phyloP scores from a whole-genome alignment of 2,113 vertebrate genomes.

The Prolemur simus region DNA sequence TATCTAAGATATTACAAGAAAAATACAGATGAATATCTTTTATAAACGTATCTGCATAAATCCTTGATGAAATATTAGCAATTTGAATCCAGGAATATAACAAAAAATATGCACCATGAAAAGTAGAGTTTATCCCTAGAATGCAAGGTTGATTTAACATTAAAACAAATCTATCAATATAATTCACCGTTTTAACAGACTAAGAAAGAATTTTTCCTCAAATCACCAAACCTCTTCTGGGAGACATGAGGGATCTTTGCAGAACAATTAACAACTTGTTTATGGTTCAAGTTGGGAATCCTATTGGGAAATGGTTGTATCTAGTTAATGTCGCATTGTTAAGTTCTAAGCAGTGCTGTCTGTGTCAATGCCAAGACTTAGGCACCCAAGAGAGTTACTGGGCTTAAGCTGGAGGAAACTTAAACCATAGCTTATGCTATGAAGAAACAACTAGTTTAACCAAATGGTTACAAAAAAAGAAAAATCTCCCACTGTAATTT shows the following conservation, averaged over 20 bases:
- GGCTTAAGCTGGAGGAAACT: not conserved
- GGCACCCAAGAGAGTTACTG: not conserved
- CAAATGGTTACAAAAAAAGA: not conserved
- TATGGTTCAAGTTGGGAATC: not conserved
- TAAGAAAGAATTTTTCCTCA: slow-evolving; percentile 35
- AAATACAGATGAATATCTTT: not conserved
- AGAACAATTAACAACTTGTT: slow-evolving; percentile 16
- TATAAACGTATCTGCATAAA: not conserved
- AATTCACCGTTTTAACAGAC: not conserved
- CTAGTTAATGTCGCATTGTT: not conserved
- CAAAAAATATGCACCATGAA: not conserved
- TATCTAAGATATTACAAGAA: not conserved
- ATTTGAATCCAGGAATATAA: not conserved
- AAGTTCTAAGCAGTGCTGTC: not conserved
- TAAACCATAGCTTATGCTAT: not conserved
- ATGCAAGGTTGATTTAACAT: not conserved
- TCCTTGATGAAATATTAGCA: not conserved
- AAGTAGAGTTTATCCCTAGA: not conserved
- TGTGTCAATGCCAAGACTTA: not conserved
- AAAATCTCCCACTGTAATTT: not conserved
- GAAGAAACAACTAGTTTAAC: not conserved
- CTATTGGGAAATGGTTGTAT: not conserved
- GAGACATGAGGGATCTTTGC: not conserved
- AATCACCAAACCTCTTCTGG: not conserved
- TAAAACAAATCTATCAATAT: not conserved